Conservation (phyloP, 2,113 vertebrate species). For the Perognathus longimembris region DNA sequence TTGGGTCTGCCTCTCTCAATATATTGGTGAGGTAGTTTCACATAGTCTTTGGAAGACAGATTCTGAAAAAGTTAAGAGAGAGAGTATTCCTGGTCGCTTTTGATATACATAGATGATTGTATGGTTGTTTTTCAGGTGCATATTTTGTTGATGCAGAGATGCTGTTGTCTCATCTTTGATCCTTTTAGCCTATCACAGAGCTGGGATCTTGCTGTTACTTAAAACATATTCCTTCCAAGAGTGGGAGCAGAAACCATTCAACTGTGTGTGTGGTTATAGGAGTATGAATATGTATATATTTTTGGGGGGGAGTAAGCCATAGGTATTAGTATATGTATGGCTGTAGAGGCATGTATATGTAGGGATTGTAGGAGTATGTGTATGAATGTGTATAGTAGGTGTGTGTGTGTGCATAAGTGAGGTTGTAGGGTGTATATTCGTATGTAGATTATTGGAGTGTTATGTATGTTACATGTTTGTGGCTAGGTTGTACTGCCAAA, state of each 20-base stretch:
- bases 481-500: background rate
- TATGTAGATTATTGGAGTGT: background rate
- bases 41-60: background rate
- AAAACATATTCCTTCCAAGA: background rate
- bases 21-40: background rate
- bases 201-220: background rate
- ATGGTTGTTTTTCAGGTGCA: background rate
- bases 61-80: background rate
- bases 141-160: background rate
- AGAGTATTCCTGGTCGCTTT: background rate
- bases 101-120: background rate
- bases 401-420: background rate
- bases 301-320: background rate
- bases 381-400: no score
- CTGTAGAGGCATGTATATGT: no score
- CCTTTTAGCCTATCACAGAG: background rate
- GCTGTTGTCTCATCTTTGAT: background rate
- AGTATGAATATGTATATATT: background rate
- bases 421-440: background rate
- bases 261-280: background rate
- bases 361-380: background rate
- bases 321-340: no score
- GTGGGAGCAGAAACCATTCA: background rate
- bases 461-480: background rate
- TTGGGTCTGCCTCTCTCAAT: background rate